Evolutionary conservation across 2,888 invertebrate genomes (phyloP), one percentile per base, ranked within the genome.

Genomic region (Pristionchus exspectatus): DNA sequence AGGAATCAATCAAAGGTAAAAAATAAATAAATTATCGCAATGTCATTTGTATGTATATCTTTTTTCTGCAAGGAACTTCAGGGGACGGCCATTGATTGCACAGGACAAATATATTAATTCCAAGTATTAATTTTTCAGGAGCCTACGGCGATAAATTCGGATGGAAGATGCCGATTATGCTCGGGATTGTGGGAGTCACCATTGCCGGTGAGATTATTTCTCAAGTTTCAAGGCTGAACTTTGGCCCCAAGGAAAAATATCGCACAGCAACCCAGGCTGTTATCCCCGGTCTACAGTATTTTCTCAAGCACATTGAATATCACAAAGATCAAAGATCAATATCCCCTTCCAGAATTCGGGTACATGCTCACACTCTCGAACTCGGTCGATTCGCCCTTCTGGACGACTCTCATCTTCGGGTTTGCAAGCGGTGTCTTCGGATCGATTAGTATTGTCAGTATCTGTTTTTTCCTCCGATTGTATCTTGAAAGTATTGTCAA

Each of bases 101-200:
- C n/a, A n/a, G n/a, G n/a, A n/a, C n/a, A n/a, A n/a, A n/a, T n/a
- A n/a, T n/a, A n/a, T n/a, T n/a, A n/a, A n/a, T n/a, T n/a, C n/a
- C n/a, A n/a, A n/a, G n/a, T n/a, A n/a, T n/a, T n/a, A n/a, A n/a
- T n/a, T n/a, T 74, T 72, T 10, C 77, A 91, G 92, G 92, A 1
- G 91, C 93, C 4, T 93, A 91, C 74, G 93, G 93, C 1, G 93
- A 93, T 87, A 90, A 91, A n/a, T 90, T 93, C 86, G 93, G 92
- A 9, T 89, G 93, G n/a, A 91, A 93, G 86, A 90, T 91, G 7
- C 92, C 91, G 84, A 93, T 93, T 81, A 72, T 93, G n/a, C 86
- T 93, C 10, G 92, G 93, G 14, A 91, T 92, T 24, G 74, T 83
- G 7, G 92, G 88, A 59, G 77, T 77, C 5, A 77, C 77, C 4